Base-by-base conservation (phyloP, 1,140 invertebrate genomes). In the Drosophila novamexicana region DNA sequence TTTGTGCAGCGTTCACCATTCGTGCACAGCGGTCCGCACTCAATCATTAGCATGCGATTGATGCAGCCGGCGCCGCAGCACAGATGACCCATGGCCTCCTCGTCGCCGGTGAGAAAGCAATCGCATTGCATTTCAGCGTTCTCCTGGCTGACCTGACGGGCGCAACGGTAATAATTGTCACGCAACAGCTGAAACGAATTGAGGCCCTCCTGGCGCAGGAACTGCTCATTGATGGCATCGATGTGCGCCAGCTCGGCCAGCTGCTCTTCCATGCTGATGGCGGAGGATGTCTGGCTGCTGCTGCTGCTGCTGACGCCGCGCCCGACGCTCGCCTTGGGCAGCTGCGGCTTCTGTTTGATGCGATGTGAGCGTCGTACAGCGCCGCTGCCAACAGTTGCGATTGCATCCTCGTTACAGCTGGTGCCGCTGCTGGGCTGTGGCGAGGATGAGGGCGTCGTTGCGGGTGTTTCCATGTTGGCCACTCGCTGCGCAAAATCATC, bases 41-140 rank as follows among this genome's bases (percentile, higher is more conserved):
- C 98, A 92, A 99, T 99, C 96, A 99, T 98, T 6, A 99, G 95
- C 91, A 99, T 94, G 91, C 98, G 95, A 94, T 99, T 99, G 6
- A 99, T 94, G 93, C 98, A 99, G 93, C 99, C 98, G 90, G 98
- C 97, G 0, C 97, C 97, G 93, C 98, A 99, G 37, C 97, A 97
- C 32, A 95, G 93, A 92, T 98, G 96, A 1, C 97, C 97, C 68
- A 96, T 93, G 44, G 95, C 94, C 64, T 97, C 94, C 79, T 99
- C 98, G 89, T 98, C 97, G 92, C 96, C 96, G 5, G 97, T 97
- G 65, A 98, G 93, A 81, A 96, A 96, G 93, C 98, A 99, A 93
- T 99, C 98, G 93, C 98, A 99, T 16, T 97, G 94, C 98, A 99
- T 99, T 75, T 97, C 95, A 63, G 97, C 96, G 3, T 97, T 96